phyloP scores from a whole-genome alignment of 1,140 invertebrate species.

The Harpegnathos saltator region DNA sequence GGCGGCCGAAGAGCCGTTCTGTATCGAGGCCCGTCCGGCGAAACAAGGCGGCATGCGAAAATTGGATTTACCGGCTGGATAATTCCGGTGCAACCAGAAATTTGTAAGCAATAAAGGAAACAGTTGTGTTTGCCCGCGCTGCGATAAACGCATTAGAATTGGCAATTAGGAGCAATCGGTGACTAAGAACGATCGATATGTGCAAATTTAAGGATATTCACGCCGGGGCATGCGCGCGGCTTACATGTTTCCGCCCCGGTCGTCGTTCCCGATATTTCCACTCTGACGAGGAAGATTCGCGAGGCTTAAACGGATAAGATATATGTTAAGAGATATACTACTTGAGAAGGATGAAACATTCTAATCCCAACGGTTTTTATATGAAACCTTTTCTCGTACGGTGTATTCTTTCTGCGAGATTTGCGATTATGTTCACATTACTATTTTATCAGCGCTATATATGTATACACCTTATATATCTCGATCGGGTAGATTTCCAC shows the following conservation, averaged over 20 bases:
- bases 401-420: too few species aligned
- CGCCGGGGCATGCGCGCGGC: too few species aligned
- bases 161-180: conserved; percentile 6
- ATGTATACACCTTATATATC: conserved; percentile 6
- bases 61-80: conserved; percentile 29
- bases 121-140: background rate
- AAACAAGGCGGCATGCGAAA: conserved; percentile 39
- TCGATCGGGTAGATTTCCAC: background rate
- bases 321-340: too few species aligned
- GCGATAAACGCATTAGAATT: conserved; percentile 11
- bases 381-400: too few species aligned
- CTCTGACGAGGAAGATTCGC: too few species aligned
- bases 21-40: conserved; percentile 26
- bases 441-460: background rate
- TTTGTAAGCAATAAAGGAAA: conserved; percentile 39
- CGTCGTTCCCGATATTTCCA: too few species aligned
- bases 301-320: too few species aligned
- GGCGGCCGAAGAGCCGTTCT: conserved; percentile 22
- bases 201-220: background rate
- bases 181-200: background rate
- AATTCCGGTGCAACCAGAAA: conserved; percentile 22
- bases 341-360: too few species aligned
- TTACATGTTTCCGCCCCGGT: too few species aligned
- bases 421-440: too few species aligned
- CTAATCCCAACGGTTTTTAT: too few species aligned